Base-by-base conservation (phyloP, 2,113 vertebrate genomes). In the Atrichornis clamosus region DNA sequence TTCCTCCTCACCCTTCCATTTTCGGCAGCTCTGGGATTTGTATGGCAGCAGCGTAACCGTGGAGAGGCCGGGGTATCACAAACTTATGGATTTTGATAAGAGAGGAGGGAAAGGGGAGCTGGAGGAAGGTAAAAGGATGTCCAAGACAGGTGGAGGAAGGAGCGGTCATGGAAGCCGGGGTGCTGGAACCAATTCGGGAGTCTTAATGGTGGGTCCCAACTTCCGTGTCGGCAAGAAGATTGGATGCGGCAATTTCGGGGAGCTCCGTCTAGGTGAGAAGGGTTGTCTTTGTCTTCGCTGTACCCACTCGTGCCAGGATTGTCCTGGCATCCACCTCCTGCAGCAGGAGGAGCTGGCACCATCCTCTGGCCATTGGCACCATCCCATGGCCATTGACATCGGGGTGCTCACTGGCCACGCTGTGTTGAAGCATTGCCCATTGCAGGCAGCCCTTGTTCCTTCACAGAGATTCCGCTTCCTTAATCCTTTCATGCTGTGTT, bases 41-140 rank as follows among this genome's bases (percentile, higher is more conserved):
- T 98, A 98, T 99, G 98, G 99, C 98, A 98, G 98, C 98, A 97
- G 98, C 98, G 99, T 99, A 99, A 99, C 98, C 99, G 99, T 99
- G 99, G 99, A 99, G 99, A 99, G 98, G 99, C 99, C 99, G 95
- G 99, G 99, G 98, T 99, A 99, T 98, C 99, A 99, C 98, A 99
- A 99, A 99, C 99, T 99, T 98, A 99, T 99, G 99, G 99, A 99
- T 99, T 99, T 99, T 99, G 99, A 99, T 97, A 99, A 99, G 98
- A 99, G 98, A 99, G 99, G 99, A 98, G 99, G 99, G 95, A 99
- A 99, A 97, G 99, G 98, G 91, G 99, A 99, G 91, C 94, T 97
- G 18, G 99, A 99, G 93, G 99, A 99, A 96, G 98, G 97, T 68
- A 99, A 98, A 97, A 99, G 98, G 95, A 99, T 99, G 99, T 98